Conservation (phyloP, 2,113 vertebrate genomes). For the Crypturellus undulatus region DNA sequence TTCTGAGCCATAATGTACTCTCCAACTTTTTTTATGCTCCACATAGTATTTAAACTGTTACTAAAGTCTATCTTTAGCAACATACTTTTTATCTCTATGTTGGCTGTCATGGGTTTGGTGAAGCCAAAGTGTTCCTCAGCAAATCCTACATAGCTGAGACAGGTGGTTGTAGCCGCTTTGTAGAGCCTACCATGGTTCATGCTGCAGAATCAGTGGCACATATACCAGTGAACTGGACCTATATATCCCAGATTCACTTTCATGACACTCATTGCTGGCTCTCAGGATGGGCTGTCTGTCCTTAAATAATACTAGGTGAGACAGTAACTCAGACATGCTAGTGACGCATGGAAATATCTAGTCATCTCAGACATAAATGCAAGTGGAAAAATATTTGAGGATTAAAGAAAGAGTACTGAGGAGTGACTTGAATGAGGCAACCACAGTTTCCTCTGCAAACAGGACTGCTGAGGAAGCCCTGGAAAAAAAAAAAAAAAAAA, state of each 20-base stretch:
- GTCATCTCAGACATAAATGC: accelerated
- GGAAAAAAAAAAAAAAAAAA: background rate
- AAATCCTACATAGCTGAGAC: background rate
- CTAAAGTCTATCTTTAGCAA: background rate
- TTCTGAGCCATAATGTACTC: accelerated
- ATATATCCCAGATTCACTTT: background rate
- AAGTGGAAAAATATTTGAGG: background rate
- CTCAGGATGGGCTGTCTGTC: accelerated
- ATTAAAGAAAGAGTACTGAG: background rate
- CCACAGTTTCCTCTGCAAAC: background rate
- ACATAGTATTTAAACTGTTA: background rate
- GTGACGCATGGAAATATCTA: background rate
- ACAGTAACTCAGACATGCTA: background rate
- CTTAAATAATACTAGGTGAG: background rate
- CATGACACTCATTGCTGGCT: background rate
- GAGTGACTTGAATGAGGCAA: background rate
- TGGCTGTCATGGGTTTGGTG: background rate
- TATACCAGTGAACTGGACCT: background rate
- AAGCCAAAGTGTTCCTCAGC: background rate
- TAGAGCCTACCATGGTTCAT: background rate
- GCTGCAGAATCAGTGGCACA: background rate
- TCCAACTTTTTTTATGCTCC: background rate
- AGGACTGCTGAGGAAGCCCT: background rate
- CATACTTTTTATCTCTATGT: background rate
- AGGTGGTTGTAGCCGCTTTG: background rate